These are phyloP conservation scores for Temnothorax rugatulus DNA, from an alignment of 2,888 invertebrate species.

Conservation along the genomic window DNA sequence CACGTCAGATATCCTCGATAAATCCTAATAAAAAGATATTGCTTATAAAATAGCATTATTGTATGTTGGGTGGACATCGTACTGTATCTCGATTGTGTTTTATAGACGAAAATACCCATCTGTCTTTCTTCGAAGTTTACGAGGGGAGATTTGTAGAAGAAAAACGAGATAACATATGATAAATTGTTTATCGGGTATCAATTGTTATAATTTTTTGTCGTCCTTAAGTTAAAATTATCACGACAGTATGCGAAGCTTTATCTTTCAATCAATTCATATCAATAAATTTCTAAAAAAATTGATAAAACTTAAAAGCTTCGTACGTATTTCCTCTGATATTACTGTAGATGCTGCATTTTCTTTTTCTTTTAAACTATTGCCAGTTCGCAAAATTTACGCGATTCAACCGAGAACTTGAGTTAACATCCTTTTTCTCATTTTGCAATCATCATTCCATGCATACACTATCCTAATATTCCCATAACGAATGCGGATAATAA, in stretches of 20 bases:
- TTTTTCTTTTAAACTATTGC: neutral
- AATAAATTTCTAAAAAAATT: neutral
- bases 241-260: neutral
- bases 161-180: neutral
- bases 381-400: neutral
- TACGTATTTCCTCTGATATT: neutral
- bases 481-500: constrained; percentile 37
- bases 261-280: neutral
- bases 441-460: constrained; percentile 21
- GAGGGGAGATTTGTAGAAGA: neutral
- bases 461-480: constrained; percentile 29
- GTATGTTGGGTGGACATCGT: neutral
- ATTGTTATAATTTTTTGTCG: neutral
- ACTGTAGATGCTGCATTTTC: neutral
- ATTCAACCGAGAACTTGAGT: neutral
- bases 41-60: constrained; percentile 2
- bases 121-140: neutral
- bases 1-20: neutral
- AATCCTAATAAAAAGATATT: neutral
- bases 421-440: neutral
- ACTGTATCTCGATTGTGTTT: neutral
- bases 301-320: neutral
- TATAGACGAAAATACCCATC: constrained; percentile 1
- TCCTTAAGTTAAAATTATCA: neutral
- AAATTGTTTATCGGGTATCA: neutral